Base-by-base conservation (phyloP, 2,888 invertebrate genomes). In the Phaonia tiefii region DNA sequence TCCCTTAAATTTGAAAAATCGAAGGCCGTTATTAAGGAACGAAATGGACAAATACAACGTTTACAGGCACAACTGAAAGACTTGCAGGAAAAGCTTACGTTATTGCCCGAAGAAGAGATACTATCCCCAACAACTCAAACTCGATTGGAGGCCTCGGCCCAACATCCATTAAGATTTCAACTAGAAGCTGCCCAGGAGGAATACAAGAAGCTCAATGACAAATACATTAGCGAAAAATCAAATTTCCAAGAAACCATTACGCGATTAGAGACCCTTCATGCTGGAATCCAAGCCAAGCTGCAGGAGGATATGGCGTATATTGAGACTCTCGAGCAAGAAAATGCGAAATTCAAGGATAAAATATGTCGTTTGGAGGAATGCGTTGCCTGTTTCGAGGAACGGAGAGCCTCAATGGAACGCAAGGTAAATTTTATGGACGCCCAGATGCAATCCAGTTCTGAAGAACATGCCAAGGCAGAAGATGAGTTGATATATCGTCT, bases 251-350 rank as follows among this genome's bases (percentile, higher is more conserved):
- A 86, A 66, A 89, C 88, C 7, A 88, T 88, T 10, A 76, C 75
- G 0, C 87, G 87, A 0, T 80, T 91, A 7, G 90, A 91, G 72
- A 89, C 89, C 0, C 79, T 91, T 1, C 88, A 90, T 44, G 88
- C 88, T 79, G 90, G 90, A 73, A 89, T 89, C 10, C 89, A 94
- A 80, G 94, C 94, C 1, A 96, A 95, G 90, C 89, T 96, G 11
- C 94, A 95, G 87, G 95, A 96, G 88, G 92, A 95, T 80, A 94
- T 95, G 87, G 92, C 94, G 63, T 94, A 94, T 81, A 94, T 95
- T 73, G 96, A 96, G 89, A 94, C 93, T 46, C 91, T 95, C 76
- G 95, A 96, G 88, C 89, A 92, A 31, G 95, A 95, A 86, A 92
- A 95, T 66, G 90, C 89, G 1, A 93, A 93, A 85, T 93, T 94